Evolutionary conservation across 2,888 invertebrate species (phyloP), one percentile per base, ranked within the genome.

Genomic region (Arenicola marina): DNA sequence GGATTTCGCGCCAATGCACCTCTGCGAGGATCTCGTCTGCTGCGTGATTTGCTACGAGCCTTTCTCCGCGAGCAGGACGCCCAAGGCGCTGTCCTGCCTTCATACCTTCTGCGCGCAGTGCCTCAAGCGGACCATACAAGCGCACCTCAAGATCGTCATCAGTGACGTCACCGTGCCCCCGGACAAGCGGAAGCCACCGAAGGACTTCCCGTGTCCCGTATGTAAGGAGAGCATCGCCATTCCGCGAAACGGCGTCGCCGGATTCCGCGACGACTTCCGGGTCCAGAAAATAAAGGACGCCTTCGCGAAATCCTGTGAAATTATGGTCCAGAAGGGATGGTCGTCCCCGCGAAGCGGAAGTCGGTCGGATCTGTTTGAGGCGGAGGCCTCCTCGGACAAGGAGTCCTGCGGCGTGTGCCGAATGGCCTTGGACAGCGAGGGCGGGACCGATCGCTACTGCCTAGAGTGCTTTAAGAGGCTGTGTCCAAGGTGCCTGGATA

Each of bases 1-100:
- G 24, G 26, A 7, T 2, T 59, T 63, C 38, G n/a, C 33, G 3
- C 64, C 64, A 15, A 15, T 43, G 1, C 58, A 64, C 46, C 46
- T 64, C 1, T 64, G 56, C 33, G 61, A 61, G 2, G 64, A 64
- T 45, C 61, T 64, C 11, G 26, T 60, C 1, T 64, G 61, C 45
- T 64, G 64, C 34, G 57, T 51, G 51, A 57, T 64, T 18, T 64
- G 64, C 44, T 64, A 51, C 46, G 64, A 64, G 56, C 56, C 61
- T 1, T 64, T 61, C 57, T 26, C 51, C 4, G 61, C 60, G 4
- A 43, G 21, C 18, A 31, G 61, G n/a, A 32, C 53, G 4, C 64
- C 62, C 18, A 64, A 64, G 29, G 60, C 64, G 1, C 38, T 64
- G 33, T 61, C 64, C 29, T 64, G 64, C 45, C 61, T 64, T 21